Base-by-base conservation (phyloP, 2,888 invertebrate species). In the Diplazon laetatorius region DNA sequence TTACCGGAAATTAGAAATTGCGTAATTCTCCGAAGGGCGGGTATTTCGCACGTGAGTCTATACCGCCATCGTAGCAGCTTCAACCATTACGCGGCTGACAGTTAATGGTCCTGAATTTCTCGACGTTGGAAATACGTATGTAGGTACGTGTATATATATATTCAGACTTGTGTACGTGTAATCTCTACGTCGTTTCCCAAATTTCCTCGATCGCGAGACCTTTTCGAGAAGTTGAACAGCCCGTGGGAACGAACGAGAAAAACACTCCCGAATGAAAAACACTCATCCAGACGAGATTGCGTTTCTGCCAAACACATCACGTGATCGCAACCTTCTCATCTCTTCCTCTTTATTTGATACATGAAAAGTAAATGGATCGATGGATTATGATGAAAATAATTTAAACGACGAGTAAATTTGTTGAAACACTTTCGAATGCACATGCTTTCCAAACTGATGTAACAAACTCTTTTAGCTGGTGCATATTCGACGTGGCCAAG, bases 1-100 rank as follows among this genome's bases (percentile, higher is more conserved):
- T 57, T 57, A 65, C 74, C 81, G 83, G 84, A 85, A 85, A 84
- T 85, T 82, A 82, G 82, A 80, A 78, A 82, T 79, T 82, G 83
- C 81, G 83, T 84, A 83, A 82, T 84, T 82, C 71, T 74, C 74
- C 76, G 70, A 42, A 16, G 12, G 42, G 10, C 18, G 37, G 37
- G 35, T 65, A 52, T 22, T 52, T 66, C 37, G 22, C 25, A 12
- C 25, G 5, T 1, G 14, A 46, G 30, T 35, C 16, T 46, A 50
- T n/a, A 22, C 10, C 37, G 10, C n/a, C 35, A 14, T 55, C 30
- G 14, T 2, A 16, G 30, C 39, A 25, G 39, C 39, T 52, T 37
- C 52, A 14, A 22, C 37, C 22, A 30, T 50, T 37, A 6, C 52
- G 22, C 25, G 30, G 59, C 22, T 50, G 46, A 59, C 69, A 59